Evolutionary conservation across 1,140 invertebrate species (phyloP).

Genomic region (Pemphigus obesinymphae): DNA sequence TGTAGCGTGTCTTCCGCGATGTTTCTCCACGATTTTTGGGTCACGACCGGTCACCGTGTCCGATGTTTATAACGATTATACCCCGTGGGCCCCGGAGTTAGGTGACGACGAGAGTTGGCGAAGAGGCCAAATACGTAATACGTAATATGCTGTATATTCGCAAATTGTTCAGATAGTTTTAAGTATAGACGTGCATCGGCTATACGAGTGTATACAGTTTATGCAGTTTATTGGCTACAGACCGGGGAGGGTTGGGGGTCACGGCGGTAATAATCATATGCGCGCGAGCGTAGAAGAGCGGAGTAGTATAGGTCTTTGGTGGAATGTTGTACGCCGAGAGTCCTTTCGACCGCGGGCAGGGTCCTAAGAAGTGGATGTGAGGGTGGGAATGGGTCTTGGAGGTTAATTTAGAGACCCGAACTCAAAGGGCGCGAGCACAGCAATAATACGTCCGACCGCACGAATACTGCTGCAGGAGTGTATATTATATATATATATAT

Average conservation of each 20-base stretch:
- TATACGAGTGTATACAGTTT: too few relatives aligned
- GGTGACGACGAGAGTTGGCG: too few relatives aligned
- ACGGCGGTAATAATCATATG: not conserved
- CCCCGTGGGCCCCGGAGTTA: too few relatives aligned
- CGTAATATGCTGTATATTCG: too few relatives aligned
- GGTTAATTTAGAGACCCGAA: conserved; percentile 24
- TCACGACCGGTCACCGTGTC: not conserved
- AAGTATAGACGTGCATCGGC: too few relatives aligned
- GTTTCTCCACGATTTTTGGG: not conserved
- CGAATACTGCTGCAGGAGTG: not conserved
- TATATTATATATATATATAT: not conserved
- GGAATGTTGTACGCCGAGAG: not conserved
- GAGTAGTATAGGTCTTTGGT: too few relatives aligned
- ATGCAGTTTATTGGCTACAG: not conserved
- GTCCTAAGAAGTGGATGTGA: not conserved
- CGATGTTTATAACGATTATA: not conserved
- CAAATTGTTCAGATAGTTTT: conserved; percentile 25
- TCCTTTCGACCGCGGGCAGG: not conserved
- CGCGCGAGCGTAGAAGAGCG: too few relatives aligned
- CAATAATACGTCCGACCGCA: conserved; percentile 21
- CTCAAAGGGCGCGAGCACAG: conserved; percentile 27
- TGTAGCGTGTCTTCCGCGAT: too few relatives aligned
- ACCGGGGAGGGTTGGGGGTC: not conserved
- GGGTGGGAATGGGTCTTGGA: not conserved
- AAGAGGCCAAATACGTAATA: too few relatives aligned